Evolutionary conservation across 1,140 invertebrate species (phyloP).

Genomic region (Choristoneura fumiferana): DNA sequence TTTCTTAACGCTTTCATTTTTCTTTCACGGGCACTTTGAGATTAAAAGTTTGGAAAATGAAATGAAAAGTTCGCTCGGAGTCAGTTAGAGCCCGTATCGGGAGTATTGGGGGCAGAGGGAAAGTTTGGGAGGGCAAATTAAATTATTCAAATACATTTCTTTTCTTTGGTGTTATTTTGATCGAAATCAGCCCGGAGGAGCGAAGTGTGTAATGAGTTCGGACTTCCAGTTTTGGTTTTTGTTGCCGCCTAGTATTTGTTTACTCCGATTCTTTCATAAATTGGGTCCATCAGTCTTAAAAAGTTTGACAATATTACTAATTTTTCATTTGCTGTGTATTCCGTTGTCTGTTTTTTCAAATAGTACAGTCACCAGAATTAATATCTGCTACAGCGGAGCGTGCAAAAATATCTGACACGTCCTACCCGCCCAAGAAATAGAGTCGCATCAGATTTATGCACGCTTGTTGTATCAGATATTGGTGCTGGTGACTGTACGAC

Average conservation of each 20-base stretch:
- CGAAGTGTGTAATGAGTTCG: constrained; percentile 7
- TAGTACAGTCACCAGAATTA: too few species aligned
- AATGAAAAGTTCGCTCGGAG: constrained; percentile 67
- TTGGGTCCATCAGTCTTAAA: neutral
- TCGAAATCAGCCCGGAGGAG: neutral
- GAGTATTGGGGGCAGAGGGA: constrained; percentile 43
- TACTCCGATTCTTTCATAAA: neutral
- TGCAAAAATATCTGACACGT: too few species aligned
- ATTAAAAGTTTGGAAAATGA: constrained; percentile 78
- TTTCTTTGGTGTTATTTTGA: constrained; percentile 19
- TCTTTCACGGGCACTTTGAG: constrained; percentile 78
- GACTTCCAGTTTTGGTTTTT: neutral
- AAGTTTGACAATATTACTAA: too few species aligned
- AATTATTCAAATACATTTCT: constrained; percentile 19
- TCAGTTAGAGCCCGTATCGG: constrained; percentile 44
- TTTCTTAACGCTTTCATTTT: constrained; percentile 75
- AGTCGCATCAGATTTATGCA: too few species aligned
- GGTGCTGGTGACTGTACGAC: too few species aligned
- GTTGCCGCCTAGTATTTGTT: neutral
- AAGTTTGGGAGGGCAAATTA: constrained; percentile 15
- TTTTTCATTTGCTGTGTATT: too few species aligned
- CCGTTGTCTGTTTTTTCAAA: too few species aligned
- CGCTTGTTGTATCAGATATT: too few species aligned
- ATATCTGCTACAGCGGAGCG: too few species aligned
- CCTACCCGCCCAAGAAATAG: too few species aligned